A percentile compares a stretch with the other conserved stretches of the same genome.
Conservation (phyloP, 2,113 vertebrate genomes). For the Menura novaehollandiae region DNA sequence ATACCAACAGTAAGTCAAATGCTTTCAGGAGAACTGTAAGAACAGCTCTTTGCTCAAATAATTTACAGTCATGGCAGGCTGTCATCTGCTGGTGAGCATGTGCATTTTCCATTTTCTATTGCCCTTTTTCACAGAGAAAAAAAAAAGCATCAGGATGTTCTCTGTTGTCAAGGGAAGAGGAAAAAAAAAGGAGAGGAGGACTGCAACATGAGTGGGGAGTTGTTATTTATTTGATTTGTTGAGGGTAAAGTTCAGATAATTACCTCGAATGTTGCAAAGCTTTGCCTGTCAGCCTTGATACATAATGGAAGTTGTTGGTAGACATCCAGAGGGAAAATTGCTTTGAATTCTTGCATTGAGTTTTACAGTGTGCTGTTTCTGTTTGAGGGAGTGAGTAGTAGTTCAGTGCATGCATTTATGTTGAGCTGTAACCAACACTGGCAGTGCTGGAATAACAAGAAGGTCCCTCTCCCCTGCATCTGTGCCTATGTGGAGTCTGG, state of each 20-base stretch:
- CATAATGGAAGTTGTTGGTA: conserved; percentile 2
- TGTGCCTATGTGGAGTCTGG: not conserved
- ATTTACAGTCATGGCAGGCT: not conserved
- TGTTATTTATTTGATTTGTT: conserved; percentile 4
- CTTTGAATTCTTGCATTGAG: not conserved
- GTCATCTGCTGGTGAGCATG: not conserved
- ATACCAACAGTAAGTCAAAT: not conserved
- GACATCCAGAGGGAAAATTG: not conserved
- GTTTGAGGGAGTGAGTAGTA: not conserved
- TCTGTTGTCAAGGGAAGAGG: conserved; percentile 11
- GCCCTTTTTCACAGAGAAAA: not conserved
- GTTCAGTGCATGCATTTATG: fast-evolving
- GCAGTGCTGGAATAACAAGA: not conserved
- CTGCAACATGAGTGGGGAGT: not conserved
- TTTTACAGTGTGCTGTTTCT: not conserved
- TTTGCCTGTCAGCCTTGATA: conserved; percentile 13
- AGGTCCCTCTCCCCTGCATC: not conserved
- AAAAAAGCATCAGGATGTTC: not conserved
- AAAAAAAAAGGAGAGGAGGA: not conserved
- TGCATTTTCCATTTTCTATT: not conserved
- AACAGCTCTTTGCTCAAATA: not conserved
- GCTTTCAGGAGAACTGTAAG: not conserved
- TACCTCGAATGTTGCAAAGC: not conserved
- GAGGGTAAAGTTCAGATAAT: conserved; percentile 29
- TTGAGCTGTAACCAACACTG: not conserved